Percentiles rank a stretch among this genome's conserved stretches.
Evolutionary conservation across 64 coral and sea anemone genomes (phyloP).

Genomic region (Hydrozoanthus tunicans): DNA sequence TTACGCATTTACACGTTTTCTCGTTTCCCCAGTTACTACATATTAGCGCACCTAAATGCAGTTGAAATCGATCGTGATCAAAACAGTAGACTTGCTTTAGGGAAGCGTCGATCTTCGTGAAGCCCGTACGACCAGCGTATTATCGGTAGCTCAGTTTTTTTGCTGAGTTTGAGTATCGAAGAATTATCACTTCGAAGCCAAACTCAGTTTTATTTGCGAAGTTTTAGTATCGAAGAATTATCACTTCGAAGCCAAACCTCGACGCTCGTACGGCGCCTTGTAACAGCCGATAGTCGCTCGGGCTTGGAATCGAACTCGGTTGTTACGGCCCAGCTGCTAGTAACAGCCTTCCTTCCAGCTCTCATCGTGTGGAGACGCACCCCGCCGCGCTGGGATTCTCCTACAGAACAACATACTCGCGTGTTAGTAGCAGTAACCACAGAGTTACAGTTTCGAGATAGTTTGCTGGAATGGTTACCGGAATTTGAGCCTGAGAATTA

Average conservation of each 20-base stretch:
- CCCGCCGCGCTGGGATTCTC: slow-evolving; percentile 28
- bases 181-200: no score
- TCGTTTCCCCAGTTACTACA: no score
- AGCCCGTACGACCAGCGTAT: background rate
- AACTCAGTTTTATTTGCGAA: background rate
- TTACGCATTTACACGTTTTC: no score
- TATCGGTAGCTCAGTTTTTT: background rate
- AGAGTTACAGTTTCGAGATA: no score
- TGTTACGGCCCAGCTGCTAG: background rate
- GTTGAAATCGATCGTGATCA: no score
- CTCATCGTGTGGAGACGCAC: slow-evolving; percentile 10
- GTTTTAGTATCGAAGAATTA: no score
- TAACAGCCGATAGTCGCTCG: background rate
- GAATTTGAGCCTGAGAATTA: background rate
- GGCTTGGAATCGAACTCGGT: background rate
- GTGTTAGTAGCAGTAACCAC: no score
- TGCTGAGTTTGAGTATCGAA: no score
- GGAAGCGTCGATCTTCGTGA: background rate
- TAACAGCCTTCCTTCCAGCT: slow-evolving; percentile 56
- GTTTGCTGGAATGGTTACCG: background rate
- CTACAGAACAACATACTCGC: background rate
- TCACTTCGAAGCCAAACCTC: background rate
- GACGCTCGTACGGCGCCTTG: background rate
- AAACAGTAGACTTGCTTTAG: background rate
- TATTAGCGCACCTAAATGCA: no score